Evolutionary conservation across 2,797 vertebrate genomes (phyloP).

Genomic region (Leucoraja ocellata): DNA sequence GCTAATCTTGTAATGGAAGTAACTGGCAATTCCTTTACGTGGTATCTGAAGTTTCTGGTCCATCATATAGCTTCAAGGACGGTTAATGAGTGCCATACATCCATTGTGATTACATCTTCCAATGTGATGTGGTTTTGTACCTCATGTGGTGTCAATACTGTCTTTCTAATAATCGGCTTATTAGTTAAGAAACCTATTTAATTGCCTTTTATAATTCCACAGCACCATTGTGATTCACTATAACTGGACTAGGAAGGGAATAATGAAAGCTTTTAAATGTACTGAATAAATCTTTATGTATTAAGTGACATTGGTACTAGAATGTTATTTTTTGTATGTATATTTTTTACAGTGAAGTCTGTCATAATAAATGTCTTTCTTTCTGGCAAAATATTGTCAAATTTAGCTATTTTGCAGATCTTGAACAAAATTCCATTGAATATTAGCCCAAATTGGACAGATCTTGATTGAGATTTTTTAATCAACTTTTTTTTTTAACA

Average conservation of each 20-base stretch:
- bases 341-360: slow-evolving; percentile 31
- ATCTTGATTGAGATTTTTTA: background rate
- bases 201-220: slow-evolving; percentile 11
- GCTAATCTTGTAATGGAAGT: background rate
- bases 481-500: background rate
- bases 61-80: background rate
- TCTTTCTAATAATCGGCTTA: slow-evolving; percentile 24
- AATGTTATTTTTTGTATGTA: slow-evolving; percentile 28
- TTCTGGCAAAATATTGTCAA: slow-evolving; percentile 24
- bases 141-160: background rate
- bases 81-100: background rate
- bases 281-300: slow-evolving; percentile 1
- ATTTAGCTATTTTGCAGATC: slow-evolving; percentile 20
- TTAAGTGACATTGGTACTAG: slow-evolving; percentile 3
- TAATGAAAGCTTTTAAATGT: slow-evolving; percentile 30
- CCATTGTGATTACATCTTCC: slow-evolving; percentile 10
- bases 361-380: slow-evolving; percentile 29
- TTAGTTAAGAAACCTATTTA: background rate
- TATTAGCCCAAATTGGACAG: background rate
- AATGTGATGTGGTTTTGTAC: slow-evolving; percentile 7
- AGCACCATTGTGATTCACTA: slow-evolving; percentile 24
- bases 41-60: background rate
- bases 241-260: slow-evolving; percentile 12
- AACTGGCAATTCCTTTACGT: no score
- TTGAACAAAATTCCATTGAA: background rate